Conservation (phyloP, 2,113 vertebrate species). For the Nibea albiflora region DNA sequence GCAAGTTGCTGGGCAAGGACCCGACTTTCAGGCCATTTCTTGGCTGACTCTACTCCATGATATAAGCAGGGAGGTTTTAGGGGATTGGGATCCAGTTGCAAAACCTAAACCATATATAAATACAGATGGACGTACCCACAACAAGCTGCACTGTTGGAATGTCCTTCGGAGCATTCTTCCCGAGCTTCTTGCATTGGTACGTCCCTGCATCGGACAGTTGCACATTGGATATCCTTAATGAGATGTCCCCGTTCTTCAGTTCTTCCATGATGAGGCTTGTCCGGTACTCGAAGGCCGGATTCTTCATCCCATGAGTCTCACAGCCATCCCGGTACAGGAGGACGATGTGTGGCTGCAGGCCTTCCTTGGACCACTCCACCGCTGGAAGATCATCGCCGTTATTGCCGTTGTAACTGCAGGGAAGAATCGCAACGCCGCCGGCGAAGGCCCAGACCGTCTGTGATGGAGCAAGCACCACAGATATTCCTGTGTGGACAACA, state of each 20-base stretch:
- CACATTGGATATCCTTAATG: constrained; percentile 47
- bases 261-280: neutral
- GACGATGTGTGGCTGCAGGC: neutral
- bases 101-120: neutral
- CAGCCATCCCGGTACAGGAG: constrained; percentile 38
- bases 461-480: no score
- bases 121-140: constrained; percentile 24
- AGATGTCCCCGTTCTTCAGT: neutral
- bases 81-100: no score
- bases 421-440: constrained; percentile 6
- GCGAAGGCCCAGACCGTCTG: no score
- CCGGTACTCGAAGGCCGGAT: constrained; percentile 21
- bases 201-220: constrained; percentile 18
- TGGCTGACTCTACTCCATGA: no score
- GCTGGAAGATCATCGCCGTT: neutral
- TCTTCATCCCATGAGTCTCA: constrained; percentile 34
- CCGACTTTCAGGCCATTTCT: no score
- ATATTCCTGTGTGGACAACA: no score
- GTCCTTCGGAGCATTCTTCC: fast-evolving
- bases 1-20: no score
- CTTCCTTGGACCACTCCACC: constrained; percentile 55
- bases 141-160: neutral
- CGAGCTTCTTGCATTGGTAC: constrained; percentile 8
- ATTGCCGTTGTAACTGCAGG: constrained; percentile 5
- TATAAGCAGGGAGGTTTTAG: no score